phyloP scores from a whole-genome alignment of 1,140 invertebrate genomes.

The Sitobion miscanthi region DNA sequence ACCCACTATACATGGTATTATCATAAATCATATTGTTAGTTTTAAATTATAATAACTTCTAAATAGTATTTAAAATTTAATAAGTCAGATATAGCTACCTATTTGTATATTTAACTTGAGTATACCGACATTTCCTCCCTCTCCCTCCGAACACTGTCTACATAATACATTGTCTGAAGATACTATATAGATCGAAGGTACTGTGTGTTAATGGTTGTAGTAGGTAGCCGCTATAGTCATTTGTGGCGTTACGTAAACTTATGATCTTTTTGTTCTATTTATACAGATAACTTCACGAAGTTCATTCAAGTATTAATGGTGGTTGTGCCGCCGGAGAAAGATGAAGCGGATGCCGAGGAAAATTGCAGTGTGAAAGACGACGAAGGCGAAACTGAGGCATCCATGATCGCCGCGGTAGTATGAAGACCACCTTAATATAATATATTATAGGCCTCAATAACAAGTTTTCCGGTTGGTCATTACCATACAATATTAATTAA shows the following conservation, averaged over 20 bases:
- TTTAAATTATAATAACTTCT: no score
- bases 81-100: no score
- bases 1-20: no score
- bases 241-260: slow-evolving; percentile 61
- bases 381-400: neutral
- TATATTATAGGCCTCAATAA: neutral
- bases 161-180: no score
- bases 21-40: no score
- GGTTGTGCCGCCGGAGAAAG: slow-evolving; percentile 2
- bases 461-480: neutral
- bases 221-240: neutral
- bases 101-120: no score
- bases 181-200: neutral
- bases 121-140: no score
- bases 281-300: neutral
- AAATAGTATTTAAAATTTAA: no score
- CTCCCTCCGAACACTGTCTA: no score
- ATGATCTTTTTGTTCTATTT: neutral
- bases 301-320: neutral
- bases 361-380: neutral
- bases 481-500: neutral
- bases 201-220: neutral
- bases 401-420: neutral
- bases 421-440: neutral
- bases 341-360: neutral